Percentiles rank a stretch among this genome's conserved stretches.
These are phyloP conservation scores for Phrynocephalus vlangalii DNA, from an alignment of 2,797 vertebrate genomes.

Conservation along the genomic window DNA sequence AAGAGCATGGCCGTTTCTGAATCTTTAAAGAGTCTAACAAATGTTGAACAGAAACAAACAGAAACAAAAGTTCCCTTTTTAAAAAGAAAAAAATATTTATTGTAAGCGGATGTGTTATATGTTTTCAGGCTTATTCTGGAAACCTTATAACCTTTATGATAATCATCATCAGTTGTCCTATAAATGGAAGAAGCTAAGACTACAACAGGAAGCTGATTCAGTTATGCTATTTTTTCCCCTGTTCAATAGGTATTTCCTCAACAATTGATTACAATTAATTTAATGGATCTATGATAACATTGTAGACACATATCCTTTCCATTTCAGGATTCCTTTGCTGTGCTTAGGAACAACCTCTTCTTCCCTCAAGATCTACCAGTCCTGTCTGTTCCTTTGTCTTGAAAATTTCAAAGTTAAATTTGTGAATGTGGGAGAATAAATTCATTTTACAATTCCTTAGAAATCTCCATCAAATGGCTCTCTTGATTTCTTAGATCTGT, in stretches of 20 bases:
- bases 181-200: background rate
- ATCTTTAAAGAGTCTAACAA: slow-evolving; percentile 36
- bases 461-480: background rate
- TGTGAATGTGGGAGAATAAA: no score
- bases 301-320: no score
- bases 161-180: background rate
- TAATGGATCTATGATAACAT: no score
- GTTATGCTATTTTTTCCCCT: no score
- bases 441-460: background rate
- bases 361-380: no score
- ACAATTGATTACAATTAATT: no score
- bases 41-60: slow-evolving; percentile 11
- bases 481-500: background rate
- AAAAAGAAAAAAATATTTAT: background rate
- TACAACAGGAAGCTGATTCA: no score
- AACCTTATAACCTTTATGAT: background rate
- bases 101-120: background rate
- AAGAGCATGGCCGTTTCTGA: background rate
- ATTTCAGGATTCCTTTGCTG: no score
- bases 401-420: no score
- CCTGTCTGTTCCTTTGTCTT: no score
- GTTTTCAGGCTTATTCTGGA: background rate
- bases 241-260: no score
- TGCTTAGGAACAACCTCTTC: no score
- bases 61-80: fast-evolving